Conservation (phyloP, 2,888 invertebrate species). For the Epistrophe grossulariae region DNA sequence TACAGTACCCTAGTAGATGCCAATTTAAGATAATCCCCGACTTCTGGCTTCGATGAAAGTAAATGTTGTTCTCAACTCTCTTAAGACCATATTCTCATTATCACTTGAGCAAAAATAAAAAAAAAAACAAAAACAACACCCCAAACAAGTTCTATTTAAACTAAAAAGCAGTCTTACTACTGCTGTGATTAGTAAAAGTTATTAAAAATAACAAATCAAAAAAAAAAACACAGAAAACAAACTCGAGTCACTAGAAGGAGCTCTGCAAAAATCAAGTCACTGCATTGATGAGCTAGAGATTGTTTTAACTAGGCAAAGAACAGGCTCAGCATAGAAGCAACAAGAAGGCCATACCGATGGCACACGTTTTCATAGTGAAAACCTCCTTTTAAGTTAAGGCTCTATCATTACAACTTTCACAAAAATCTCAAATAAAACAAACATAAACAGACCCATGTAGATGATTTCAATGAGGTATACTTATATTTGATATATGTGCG, state of each 20-base stretch:
- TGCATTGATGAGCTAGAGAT: conserved; percentile 51
- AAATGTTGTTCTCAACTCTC: conserved; percentile 56
- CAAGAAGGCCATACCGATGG: conserved; percentile 42
- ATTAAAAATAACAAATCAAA: conserved; percentile 41
- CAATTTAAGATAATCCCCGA: conserved; percentile 38
- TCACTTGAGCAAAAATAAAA: conserved; percentile 4
- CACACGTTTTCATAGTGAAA: conserved; percentile 54
- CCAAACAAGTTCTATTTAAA: conserved; percentile 42
- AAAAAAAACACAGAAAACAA: conserved; percentile 15
- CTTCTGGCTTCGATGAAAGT: conserved; percentile 58
- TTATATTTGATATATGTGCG: conserved; percentile 9
- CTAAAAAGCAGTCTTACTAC: conserved; percentile 19
- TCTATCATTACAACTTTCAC: conserved; percentile 69
- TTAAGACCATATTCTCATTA: conserved; percentile 25
- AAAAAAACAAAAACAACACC: not conserved
- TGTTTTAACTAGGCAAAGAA: conserved; percentile 32
- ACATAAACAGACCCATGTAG: conserved; percentile 56
- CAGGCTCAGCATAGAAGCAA: conserved; percentile 43
- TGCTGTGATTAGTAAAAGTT: conserved; percentile 65
- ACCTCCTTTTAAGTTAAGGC: conserved; percentile 7
- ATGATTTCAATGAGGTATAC: conserved; percentile 39
- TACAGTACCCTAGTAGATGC: not conserved
- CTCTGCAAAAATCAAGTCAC: conserved; percentile 39
- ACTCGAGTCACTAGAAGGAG: conserved; percentile 47
- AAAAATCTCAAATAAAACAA: conserved; percentile 33